These are phyloP conservation scores for Ecliptopera silaceata DNA, from an alignment of 2,888 invertebrate species.

Conservation along the genomic window DNA sequence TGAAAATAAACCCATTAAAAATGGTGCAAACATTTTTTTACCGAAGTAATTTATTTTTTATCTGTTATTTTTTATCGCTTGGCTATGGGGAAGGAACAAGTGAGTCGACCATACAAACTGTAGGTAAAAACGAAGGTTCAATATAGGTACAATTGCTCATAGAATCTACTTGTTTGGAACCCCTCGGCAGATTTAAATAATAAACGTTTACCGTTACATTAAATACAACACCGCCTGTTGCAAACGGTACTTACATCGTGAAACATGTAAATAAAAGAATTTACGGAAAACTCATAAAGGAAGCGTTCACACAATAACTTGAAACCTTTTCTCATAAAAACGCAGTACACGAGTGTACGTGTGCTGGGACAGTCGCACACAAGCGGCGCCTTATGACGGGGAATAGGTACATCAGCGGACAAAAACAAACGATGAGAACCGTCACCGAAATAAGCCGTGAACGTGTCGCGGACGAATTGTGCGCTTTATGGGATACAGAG, in stretches of 20 bases:
- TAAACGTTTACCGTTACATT: neutral
- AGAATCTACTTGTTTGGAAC: neutral
- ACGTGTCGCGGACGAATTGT: slow-evolving; percentile 24
- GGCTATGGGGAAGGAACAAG: no score
- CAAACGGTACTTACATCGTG: slow-evolving; percentile 11
- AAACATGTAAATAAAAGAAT: slow-evolving; percentile 24
- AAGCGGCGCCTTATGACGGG: slow-evolving; percentile 47
- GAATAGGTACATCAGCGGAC: slow-evolving; percentile 46
- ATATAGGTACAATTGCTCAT: no score
- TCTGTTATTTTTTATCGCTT: no score
- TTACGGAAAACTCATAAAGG: slow-evolving; percentile 23
- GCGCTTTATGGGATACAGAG: neutral
- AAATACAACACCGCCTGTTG: neutral
- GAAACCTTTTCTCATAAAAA: slow-evolving; percentile 36
- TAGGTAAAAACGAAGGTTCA: no score
- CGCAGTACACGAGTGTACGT: slow-evolving; percentile 2
- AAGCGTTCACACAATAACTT: slow-evolving; percentile 38
- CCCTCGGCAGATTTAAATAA: no score
- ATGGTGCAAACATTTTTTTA: no score
- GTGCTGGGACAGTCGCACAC: slow-evolving; percentile 10
- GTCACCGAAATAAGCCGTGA: slow-evolving; percentile 39
- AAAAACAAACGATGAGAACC: slow-evolving; percentile 49
- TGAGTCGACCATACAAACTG: no score
- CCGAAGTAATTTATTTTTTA: no score
- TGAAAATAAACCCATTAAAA: no score